These are phyloP conservation scores for Tricholaema leucomelas DNA, from an alignment of 2,113 vertebrate genomes.

Conservation along the genomic window DNA sequence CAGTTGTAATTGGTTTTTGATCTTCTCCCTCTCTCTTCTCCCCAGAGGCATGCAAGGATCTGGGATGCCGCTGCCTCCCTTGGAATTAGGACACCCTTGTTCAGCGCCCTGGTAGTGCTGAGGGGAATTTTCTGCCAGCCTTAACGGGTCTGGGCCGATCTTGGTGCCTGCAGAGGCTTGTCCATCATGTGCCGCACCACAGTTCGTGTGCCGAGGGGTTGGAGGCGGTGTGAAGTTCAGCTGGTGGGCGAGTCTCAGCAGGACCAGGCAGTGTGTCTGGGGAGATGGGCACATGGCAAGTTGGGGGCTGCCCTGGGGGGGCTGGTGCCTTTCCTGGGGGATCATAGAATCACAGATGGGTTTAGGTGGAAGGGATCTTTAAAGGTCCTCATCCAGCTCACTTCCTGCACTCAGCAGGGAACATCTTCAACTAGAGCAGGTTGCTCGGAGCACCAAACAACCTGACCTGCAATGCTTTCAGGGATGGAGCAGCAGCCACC, in stretches of 20 bases:
- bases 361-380: not conserved
- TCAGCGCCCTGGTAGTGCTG: fast-evolving
- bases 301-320: not conserved
- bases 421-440: not conserved
- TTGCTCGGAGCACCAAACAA: not conserved
- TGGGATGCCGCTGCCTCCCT: not conserved
- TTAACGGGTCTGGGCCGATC: not conserved
- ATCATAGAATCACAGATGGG: not conserved
- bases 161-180: not conserved
- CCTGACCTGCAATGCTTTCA: not conserved
- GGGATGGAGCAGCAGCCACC: not conserved
- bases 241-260: fast-evolving
- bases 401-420: not conserved
- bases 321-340: not conserved
- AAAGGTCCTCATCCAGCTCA: not conserved
- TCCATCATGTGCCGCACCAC: not conserved
- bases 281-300: too few species aligned
- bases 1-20: too few species aligned
- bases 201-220: not conserved
- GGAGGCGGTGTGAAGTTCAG: not conserved
- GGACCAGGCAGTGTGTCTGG: not conserved
- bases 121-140: not conserved
- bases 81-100: too few species aligned
- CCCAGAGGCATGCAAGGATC: not conserved
- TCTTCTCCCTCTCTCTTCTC: not conserved